Base-by-base conservation (phyloP, 1,140 invertebrate species). In the Metopolophium dirhodum region DNA sequence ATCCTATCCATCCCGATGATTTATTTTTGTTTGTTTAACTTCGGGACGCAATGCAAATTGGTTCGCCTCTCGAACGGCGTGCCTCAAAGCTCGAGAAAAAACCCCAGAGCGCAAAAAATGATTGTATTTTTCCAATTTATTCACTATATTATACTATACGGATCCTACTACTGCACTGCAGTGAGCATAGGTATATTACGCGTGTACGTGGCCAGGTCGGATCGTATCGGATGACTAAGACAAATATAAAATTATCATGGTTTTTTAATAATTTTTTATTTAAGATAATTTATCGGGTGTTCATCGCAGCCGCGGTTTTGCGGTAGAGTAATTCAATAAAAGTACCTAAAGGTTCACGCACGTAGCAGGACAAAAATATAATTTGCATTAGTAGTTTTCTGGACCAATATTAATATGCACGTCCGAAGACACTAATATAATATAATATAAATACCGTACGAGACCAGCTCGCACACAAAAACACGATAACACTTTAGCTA, bases 11-110 rank as follows among this genome's bases (percentile, higher is more conserved):
- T 45, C 41, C 20, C 8, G 83, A 41, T 85, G 83, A 85, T 85
- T 85, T 85, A 85, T 85, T 85, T 85, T 41, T 85, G 83, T 85
- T 85, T 41, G 22, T 85, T 85, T 45, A 85, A 85, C 83, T 85
- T 45, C 22, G 41, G 23, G 30, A 85, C 37, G 41, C 41, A 45
- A 45, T 85, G 83, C 23, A 85, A 85, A 85, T 85, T 85, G 37
- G 83, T 85, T 41, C 41, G 8, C 83, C 4, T 37, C 18, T 83
- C 37, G 7, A 37, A 83, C 20, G 20, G 77, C 8, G 45, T 47
- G 35, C 37, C 83, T 85, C 23, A 45, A 45, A 41, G 37, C 83
- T 85, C 83, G 22, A 85, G 82, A 26, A 41, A 26, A 85, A 85
- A 45, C 23, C 37, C 37, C 22, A 26, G 61, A n/a, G 61, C 61